Evolutionary conservation across 2,888 invertebrate genomes (phyloP).

Genomic region (Nemapogon koenigi): DNA sequence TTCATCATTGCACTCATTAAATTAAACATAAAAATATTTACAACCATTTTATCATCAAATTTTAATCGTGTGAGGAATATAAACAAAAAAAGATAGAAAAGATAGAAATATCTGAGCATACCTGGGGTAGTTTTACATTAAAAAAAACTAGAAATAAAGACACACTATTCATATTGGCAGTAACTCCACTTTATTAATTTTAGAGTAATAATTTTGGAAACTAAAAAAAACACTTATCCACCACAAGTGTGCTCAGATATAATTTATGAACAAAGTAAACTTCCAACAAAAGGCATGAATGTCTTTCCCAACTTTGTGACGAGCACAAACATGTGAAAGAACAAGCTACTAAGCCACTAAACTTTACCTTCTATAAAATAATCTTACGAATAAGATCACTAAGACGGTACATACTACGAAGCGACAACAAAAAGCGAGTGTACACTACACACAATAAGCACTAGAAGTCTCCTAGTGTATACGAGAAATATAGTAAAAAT

Average conservation of each 20-base stretch:
- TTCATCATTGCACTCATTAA: too few species aligned
- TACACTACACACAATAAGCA: too few species aligned
- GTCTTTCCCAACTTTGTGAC: constrained; percentile 8
- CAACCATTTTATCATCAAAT: too few species aligned
- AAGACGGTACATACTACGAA: constrained; percentile 37
- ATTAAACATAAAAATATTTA: too few species aligned
- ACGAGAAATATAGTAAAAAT: too few species aligned
- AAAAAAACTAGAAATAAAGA: neutral
- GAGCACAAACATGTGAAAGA: constrained; percentile 7
- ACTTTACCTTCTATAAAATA: constrained; percentile 48
- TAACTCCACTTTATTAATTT: neutral
- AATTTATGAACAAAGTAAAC: constrained; percentile 8
- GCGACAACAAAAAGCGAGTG: constrained; percentile 3
- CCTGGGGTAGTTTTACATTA: neutral
- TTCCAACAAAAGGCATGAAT: constrained; percentile 15
- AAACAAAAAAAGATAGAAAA: neutral
- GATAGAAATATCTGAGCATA: neutral
- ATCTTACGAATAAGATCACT: constrained; percentile 50
- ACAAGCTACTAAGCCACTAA: constrained; percentile 19
- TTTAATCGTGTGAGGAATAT: neutral
- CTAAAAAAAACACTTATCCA: too few species aligned
- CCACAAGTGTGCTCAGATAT: constrained; percentile 2
- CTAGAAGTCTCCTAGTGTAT: too few species aligned
- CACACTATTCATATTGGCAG: neutral
- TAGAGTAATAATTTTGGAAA: neutral